Evolutionary conservation across 2,888 invertebrate genomes (phyloP).

Genomic region (Eueremaeus valkanovi): DNA sequence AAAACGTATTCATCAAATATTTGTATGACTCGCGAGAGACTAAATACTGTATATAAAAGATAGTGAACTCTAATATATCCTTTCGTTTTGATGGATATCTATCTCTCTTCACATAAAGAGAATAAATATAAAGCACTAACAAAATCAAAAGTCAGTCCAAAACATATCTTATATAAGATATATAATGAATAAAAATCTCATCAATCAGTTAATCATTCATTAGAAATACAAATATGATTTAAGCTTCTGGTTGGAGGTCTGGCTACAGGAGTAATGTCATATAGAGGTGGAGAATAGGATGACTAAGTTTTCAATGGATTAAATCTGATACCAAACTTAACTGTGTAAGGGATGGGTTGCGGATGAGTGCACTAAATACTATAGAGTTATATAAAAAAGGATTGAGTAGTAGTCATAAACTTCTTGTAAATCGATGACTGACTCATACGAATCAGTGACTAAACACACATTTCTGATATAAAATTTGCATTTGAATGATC

Average conservation of each 20-base stretch:
- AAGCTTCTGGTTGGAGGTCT: background rate
- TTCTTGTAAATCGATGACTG: background rate
- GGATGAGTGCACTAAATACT: conserved; percentile 12
- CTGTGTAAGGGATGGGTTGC: background rate
- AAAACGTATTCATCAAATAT: conserved; percentile 29
- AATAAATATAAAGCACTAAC: background rate
- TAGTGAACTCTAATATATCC: background rate
- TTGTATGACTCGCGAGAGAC: conserved; percentile 6
- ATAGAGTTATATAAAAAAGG: background rate
- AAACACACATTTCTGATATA: background rate
- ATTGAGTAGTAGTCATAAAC: background rate
- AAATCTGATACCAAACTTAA: background rate
- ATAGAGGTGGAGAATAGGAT: background rate
- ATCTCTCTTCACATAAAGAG: background rate
- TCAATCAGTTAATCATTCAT: conserved; percentile 27
- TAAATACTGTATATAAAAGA: background rate
- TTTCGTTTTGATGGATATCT: background rate
- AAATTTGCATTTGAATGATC: conserved; percentile 22
- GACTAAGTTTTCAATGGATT: background rate
- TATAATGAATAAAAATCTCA: conserved; percentile 14
- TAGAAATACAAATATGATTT: background rate
- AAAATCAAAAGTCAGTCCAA: background rate
- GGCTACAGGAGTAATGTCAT: background rate
- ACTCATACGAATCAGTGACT: conserved; percentile 8
- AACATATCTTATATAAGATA: background rate